Evolutionary conservation across 2,113 vertebrate species (phyloP).

Genomic region (Bos indicus): DNA sequence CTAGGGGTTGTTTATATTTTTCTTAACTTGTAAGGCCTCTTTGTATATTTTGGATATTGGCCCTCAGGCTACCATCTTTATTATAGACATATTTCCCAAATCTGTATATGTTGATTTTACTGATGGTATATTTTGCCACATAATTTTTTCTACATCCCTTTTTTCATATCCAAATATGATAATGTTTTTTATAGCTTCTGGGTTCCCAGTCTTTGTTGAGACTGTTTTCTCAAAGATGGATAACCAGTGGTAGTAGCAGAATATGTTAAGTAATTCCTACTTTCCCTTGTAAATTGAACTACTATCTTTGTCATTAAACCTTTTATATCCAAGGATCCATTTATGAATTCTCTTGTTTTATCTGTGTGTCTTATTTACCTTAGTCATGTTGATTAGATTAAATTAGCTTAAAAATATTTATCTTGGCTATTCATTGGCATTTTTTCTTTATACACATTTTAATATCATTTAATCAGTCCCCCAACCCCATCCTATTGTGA

Average conservation of each 20-base stretch:
- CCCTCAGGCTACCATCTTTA: neutral
- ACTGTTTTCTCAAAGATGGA: constrained; percentile 1
- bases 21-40: neutral
- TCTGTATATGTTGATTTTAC: neutral
- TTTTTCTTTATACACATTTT: constrained; percentile 5
- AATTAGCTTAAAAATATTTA: neutral
- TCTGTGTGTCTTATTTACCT: neutral
- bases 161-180: neutral
- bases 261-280: neutral
- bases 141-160: neutral
- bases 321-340: constrained; percentile 2
- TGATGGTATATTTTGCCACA: neutral
- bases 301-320: neutral
- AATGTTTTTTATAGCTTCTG: neutral
- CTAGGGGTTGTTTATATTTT: neutral
- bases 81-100: neutral
- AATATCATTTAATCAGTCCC: neutral
- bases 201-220: neutral
- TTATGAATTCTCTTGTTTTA: neutral
- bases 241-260: neutral
- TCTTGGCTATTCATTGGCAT: neutral
- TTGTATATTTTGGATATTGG: neutral
- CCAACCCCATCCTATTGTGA: neutral
- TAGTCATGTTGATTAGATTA: neutral
- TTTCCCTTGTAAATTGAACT: neutral